Percentiles rank a stretch among this genome's conserved stretches.
phyloP scores from a whole-genome alignment of 2,797 vertebrate genomes.

The Crenuchus spilurus region DNA sequence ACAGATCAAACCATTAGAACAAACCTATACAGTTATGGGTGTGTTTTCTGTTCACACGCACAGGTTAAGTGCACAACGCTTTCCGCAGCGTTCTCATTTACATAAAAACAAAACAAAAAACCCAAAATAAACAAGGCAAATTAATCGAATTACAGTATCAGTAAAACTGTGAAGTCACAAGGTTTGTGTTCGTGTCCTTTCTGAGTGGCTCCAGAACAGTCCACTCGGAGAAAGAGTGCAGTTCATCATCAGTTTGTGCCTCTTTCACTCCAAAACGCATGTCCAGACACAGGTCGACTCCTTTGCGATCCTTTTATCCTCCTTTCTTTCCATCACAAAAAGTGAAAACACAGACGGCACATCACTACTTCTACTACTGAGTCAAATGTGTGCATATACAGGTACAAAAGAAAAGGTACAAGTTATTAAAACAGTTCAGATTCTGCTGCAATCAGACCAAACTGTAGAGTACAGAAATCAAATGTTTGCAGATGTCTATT shows the following conservation, averaged over 20 bases:
- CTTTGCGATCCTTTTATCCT: conserved; percentile 28
- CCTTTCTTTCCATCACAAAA: conserved; percentile 47
- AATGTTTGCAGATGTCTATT: conserved; percentile 13
- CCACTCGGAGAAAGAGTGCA: conserved; percentile 8
- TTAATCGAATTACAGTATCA: conserved; percentile 48
- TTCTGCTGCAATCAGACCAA: conserved; percentile 34
- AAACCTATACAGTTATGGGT: conserved; percentile 65
- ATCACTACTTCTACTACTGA: conserved; percentile 69
- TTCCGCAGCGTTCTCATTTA: conserved; percentile 75
- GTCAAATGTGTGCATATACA: conserved; percentile 78
- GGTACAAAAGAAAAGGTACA: conserved; percentile 82
- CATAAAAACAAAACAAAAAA: conserved; percentile 64
- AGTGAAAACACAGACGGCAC: conserved; percentile 70
- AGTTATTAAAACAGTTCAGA: conserved; percentile 53
- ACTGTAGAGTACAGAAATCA: conserved; percentile 31
- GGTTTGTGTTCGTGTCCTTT: conserved; percentile 64
- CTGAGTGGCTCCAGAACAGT: conserved; percentile 59
- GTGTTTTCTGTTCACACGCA: conserved; percentile 71
- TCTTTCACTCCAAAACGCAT: neutral
- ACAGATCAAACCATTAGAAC: conserved; percentile 67
- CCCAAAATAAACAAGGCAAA: conserved; percentile 60
- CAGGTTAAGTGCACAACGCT: conserved; percentile 77
- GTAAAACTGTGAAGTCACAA: conserved; percentile 67
- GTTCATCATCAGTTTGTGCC: neutral
- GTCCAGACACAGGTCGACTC: conserved; percentile 11